Evolutionary conservation across 2,888 invertebrate genomes (phyloP), one percentile per base, ranked within the genome.

Genomic region (Watsonalla cultraria): DNA sequence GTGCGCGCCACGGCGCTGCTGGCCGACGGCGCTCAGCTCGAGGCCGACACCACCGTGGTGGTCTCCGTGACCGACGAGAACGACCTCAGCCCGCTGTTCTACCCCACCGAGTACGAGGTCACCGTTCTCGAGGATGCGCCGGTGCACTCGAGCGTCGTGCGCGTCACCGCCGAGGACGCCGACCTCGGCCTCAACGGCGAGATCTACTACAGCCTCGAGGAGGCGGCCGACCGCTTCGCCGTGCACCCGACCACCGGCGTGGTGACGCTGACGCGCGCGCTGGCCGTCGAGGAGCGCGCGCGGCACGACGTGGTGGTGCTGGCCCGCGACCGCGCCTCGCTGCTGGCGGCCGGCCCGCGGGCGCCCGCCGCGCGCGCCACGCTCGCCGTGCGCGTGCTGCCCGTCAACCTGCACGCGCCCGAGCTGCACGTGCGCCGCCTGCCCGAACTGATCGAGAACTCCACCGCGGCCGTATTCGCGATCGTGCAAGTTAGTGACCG

Each of bases 171-270:
- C 0, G 98, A 97, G 74, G 99, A 99, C 86, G 98, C 99, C 5
- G 99, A 99, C 83, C 91, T 97, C 42, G 99, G 99, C 4, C 92
- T 97, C 69, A 99, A 99, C 83, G 98, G 98, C 0, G 98, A 99
- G 90, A 97, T 99, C 68, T 99, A 99, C 88, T 99, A 98, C 88
- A 98, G 97, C 80, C 94, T 99, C 72, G 91, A 93, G 51, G 94
- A 96, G 66, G 92, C 93, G 56, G 96, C 95, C 47, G 95, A 96
- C 74, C 94, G 94, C 70, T 99, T 99, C 80, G 95, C 97, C 42
- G 94, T 99, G 55, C 98, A 99, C 84, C 98, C 98, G 1, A 96
- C 97, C 53, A 96, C 96, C 49, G 99, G 99, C 8, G 93, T 96
- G 34, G 94, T 99, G 57, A 95, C 95, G 13, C 91, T 98, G 14